Evolutionary conservation across 2,113 vertebrate species (phyloP).

Genomic region (Noctilio leporinus): DNA sequence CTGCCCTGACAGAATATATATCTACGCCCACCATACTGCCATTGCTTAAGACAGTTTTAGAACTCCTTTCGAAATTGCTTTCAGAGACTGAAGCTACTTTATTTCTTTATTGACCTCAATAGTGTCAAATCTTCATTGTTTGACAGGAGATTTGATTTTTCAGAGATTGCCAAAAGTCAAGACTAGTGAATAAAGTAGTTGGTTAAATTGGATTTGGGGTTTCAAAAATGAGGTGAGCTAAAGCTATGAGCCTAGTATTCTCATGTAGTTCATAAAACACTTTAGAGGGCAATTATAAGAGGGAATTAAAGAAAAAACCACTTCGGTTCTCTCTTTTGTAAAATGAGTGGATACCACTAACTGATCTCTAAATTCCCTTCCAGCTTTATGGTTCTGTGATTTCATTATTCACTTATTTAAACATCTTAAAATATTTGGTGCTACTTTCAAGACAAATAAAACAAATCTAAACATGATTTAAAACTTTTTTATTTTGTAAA

Average conservation of each 20-base stretch:
- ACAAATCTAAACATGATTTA: background rate
- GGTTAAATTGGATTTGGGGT: conserved; percentile 31
- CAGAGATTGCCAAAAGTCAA: conserved; percentile 49
- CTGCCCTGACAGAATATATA: background rate
- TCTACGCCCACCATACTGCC: background rate
- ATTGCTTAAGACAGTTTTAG: conserved; percentile 46
- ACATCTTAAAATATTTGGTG: background rate
- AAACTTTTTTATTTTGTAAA: background rate
- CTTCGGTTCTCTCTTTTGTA: background rate
- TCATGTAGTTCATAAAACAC: conserved; percentile 31
- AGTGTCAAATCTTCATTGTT: conserved; percentile 55
- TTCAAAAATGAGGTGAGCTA: conserved; percentile 47
- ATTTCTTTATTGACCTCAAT: conserved; percentile 38
- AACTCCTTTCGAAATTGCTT: conserved; percentile 64
- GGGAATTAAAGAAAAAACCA: background rate
- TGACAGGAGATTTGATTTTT: conserved; percentile 58
- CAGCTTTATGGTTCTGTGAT: background rate
- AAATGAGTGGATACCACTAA: background rate
- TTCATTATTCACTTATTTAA: background rate
- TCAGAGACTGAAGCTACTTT: conserved; percentile 55
- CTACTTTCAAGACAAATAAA: conserved; percentile 27
- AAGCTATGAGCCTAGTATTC: conserved; percentile 28
- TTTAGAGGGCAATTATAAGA: conserved; percentile 41
- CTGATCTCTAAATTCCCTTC: background rate
- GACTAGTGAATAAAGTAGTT: conserved; percentile 49